A percentile compares a stretch with the other conserved stretches of the same genome.
Evolutionary conservation across 2,888 invertebrate species (phyloP).

Genomic region (Syrista parreyssii): DNA sequence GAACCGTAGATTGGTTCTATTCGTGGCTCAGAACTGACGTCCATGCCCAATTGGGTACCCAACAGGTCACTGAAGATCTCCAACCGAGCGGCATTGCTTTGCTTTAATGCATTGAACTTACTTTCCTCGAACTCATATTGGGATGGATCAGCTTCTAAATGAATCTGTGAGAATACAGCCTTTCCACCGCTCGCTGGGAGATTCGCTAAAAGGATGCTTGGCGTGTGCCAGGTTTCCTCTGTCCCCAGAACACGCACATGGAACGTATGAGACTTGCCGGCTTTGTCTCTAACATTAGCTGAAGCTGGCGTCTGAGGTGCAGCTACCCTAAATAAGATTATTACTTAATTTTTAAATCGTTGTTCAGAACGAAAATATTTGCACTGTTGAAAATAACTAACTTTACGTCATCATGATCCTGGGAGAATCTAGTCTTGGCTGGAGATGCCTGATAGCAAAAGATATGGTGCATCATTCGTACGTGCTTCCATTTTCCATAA

Average conservation of each 20-base stretch:
- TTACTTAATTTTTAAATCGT: neutral
- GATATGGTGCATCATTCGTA: slow-evolving; percentile 88
- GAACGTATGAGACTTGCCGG: slow-evolving; percentile 75
- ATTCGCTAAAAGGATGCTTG: slow-evolving; percentile 80
- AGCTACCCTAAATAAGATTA: slow-evolving; percentile 8
- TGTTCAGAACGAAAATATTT: no score
- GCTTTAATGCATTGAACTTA: slow-evolving; percentile 70
- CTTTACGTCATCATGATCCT: slow-evolving; percentile 75
- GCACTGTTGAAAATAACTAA: slow-evolving; percentile 29
- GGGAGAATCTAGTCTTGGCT: slow-evolving; percentile 83
- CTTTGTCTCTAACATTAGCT: slow-evolving; percentile 52
- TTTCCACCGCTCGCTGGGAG: slow-evolving; percentile 75
- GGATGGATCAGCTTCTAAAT: slow-evolving; percentile 82
- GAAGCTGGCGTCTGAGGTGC: slow-evolving; percentile 51
- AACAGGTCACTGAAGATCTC: slow-evolving; percentile 84
- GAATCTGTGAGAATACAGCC: slow-evolving; percentile 86
- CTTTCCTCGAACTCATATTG: slow-evolving; percentile 74
- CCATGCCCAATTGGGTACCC: slow-evolving; percentile 76
- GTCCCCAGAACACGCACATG: slow-evolving; percentile 83
- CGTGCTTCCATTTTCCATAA: slow-evolving; percentile 85
- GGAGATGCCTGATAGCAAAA: slow-evolving; percentile 91
- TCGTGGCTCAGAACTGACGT: slow-evolving; percentile 65
- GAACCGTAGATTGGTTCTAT: slow-evolving; percentile 67
- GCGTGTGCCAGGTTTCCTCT: slow-evolving; percentile 90
- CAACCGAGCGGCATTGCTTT: slow-evolving; percentile 77